Base-by-base conservation (phyloP, 2,113 vertebrate genomes). In the Pelodiscus sinensis region DNA sequence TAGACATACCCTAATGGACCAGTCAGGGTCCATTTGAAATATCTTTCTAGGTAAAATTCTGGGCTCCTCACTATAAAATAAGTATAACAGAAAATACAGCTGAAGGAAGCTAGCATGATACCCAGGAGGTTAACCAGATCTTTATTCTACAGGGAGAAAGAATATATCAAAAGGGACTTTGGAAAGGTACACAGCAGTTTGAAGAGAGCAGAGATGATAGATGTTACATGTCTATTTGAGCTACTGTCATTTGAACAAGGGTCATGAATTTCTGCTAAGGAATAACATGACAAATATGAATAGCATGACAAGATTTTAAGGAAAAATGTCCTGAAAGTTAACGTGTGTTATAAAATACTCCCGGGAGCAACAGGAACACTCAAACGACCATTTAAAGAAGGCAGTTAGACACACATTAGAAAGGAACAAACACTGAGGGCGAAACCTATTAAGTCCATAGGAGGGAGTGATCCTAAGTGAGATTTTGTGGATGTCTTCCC, bases 371-470 rank as follows among this genome's bases (percentile, higher is more conserved):
- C 6, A 25, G 58, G 44, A 50, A 27, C 16, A 51, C 52, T 52
- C 25, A 52, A 50, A 62, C 4, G 68, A 58, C 2, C n/a, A 27
- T 60, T 83, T 62, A 52, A 31, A 68, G 68, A 83, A 65, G 19
- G 5, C 9, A 65, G 58, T 83, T 68, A 62, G 92, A 91, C 0
- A 18, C 94, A 54, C 60, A 79, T 89, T 79, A 86, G 51, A n/a
- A 92, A 88, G 50, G 38, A 90, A 92, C 82, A 93, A 97, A 96
- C 87, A 52, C 86, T 91, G 62, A 31, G 15, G 29, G 29, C n/a
- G 31, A 65, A 29, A 90, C 27, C 87, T 92, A 73, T 50, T 85
- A 90, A 81, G 15, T 58, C 29, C 77, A 91, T 57, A 91, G 65
- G 22, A 87, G 91, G 79, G 92, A 50, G 85, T 50, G 65, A 90